These are phyloP conservation scores for Doris montereyensis DNA, from an alignment of 2,888 invertebrate species.

Conservation along the genomic window DNA sequence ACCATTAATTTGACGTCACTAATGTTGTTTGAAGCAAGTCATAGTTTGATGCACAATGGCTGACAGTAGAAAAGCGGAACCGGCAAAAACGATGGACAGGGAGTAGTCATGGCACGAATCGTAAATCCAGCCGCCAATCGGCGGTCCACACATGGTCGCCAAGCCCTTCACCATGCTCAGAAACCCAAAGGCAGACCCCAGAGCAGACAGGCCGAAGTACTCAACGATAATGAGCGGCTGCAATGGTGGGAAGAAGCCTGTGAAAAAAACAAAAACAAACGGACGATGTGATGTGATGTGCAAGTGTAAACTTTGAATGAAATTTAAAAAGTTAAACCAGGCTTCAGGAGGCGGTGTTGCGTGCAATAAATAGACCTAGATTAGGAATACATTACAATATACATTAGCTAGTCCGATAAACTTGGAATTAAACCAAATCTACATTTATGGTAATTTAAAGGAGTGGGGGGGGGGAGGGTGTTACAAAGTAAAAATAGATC, in stretches of 20 bases:
- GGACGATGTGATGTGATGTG: background rate
- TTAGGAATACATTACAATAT: no score
- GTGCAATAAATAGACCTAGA: no score
- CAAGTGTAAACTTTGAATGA: no score
- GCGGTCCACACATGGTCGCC: slow-evolving; percentile 36
- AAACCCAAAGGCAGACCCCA: slow-evolving; percentile 43
- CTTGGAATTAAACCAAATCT: background rate
- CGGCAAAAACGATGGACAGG: slow-evolving; percentile 38
- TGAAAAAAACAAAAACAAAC: background rate
- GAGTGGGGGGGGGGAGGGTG: background rate
- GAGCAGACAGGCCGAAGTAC: slow-evolving; percentile 41
- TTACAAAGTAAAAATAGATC: background rate
- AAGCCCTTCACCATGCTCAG: slow-evolving; percentile 40
- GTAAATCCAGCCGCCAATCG: slow-evolving; percentile 40
- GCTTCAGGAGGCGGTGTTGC: no score
- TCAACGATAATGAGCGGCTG: slow-evolving; percentile 43
- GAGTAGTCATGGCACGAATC: slow-evolving; percentile 30
- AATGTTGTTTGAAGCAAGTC: no score
- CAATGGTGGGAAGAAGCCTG: slow-evolving; percentile 44
- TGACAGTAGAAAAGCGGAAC: slow-evolving; percentile 29
- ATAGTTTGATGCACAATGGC: slow-evolving; percentile 21
- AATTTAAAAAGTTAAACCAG: background rate
- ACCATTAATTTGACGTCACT: no score
- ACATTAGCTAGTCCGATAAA: background rate
- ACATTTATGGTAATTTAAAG: background rate